Evolutionary conservation across 1,140 invertebrate genomes (phyloP), one percentile per base, ranked within the genome.

Genomic region (Caerostris darwini): DNA sequence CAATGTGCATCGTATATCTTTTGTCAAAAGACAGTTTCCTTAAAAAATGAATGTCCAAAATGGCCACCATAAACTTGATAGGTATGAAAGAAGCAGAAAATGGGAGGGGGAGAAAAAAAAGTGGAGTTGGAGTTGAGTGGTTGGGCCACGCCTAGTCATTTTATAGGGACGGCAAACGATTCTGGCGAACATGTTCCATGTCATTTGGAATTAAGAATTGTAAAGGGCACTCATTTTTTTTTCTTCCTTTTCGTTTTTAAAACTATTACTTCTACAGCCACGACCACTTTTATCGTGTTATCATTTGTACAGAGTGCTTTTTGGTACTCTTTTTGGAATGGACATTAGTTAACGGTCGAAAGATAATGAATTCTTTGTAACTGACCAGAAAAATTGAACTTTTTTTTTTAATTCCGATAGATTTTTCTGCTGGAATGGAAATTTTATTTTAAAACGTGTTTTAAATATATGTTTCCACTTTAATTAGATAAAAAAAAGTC

Each of bases 151-250:
- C 92, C 92, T 71, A 87, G 83, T 93, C 92, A 56, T 93, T 93
- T 93, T 87, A 93, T 93, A 87, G 92, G 92, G 58, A 93, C 83
- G 50, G 71, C 64, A 87, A 81, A 50, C 53, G 81, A 86, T 87
- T 93, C 92, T n/a, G 82, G 50, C 57, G 83, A 57, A 71, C 82
- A 86, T 86, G 82, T 93, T 87, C 64, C 61, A 87, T 93, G 92
- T 93, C 92, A 93, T 93, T 93, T 64, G 92, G 64, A 93, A 93
- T 93, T 93, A 93, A 86, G 92, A 93, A 87, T 87, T 83, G 92
- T 69, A 71, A 86, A 57, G 58, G 58, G 82, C 58, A 54, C 19
- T 93, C 59, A 87, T 71, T 93, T 71, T 81, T 8, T 61, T 64
- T 91, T 58, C 59, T 87, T 58, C 3, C 59, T n/a, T 77, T 53